Conservation (phyloP, 2,888 invertebrate species). For the Eugnorisma glareosa region DNA sequence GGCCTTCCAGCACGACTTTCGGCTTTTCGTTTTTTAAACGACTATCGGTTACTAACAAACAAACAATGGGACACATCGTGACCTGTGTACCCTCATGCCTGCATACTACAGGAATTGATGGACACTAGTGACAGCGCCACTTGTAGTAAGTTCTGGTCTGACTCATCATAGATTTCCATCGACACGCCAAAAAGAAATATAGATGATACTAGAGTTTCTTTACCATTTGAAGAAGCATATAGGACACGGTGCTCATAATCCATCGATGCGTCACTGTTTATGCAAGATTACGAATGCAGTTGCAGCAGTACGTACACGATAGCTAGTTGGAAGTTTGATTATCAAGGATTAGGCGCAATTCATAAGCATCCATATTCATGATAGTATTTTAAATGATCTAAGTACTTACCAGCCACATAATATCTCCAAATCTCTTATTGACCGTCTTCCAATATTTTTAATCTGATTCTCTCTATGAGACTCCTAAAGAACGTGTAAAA, state of each 20-base stretch:
- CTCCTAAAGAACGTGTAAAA: neutral
- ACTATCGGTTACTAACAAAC: neutral
- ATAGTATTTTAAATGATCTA: neutral
- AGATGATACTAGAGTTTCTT: conserved; percentile 11
- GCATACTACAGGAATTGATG: neutral
- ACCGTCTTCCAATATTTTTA: neutral
- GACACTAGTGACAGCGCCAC: neutral
- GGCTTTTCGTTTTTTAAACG: conserved; percentile 1
- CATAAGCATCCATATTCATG: neutral
- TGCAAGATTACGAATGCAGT: conserved; percentile 36
- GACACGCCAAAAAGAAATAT: too few relatives aligned
- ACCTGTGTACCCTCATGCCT: neutral
- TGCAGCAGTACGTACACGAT: conserved; percentile 11
- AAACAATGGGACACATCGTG: neutral
- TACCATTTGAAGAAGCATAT: conserved; percentile 7
- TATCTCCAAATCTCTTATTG: neutral
- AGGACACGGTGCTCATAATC: conserved; percentile 33
- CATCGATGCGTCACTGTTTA: conserved; percentile 46
- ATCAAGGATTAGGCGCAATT: neutral
- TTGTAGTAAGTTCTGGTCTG: neutral
- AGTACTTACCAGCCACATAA: neutral
- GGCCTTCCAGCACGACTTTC: conserved; percentile 28
- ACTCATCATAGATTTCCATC: neutral
- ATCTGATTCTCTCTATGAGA: neutral
- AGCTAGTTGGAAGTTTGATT: conserved; percentile 1